These are phyloP conservation scores for Gisinianus flammeolus DNA, from an alignment of 2,888 invertebrate species.

Conservation along the genomic window DNA sequence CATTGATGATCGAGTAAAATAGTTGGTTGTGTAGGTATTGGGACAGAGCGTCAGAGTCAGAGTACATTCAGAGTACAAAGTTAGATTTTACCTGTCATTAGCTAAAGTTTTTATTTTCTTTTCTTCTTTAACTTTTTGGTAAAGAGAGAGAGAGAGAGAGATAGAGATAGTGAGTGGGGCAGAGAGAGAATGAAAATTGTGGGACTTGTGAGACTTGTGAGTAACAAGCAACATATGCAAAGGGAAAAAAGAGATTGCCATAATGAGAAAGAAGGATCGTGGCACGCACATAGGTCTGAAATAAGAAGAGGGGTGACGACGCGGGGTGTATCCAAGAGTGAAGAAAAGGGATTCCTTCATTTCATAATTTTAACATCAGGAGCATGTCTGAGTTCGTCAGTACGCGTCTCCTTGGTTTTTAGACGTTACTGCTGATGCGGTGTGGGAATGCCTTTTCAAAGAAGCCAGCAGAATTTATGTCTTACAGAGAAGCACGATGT, in stretches of 20 bases:
- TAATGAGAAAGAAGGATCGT: constrained; percentile 32
- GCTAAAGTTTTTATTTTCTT: constrained; percentile 5
- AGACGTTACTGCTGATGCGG: constrained; percentile 40
- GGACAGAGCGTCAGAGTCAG: constrained; percentile 10
- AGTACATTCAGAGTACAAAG: constrained; percentile 16
- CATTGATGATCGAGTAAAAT: constrained; percentile 18
- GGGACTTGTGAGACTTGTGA: background rate
- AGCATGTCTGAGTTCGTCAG: constrained; percentile 39
- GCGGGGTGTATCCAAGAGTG: constrained; percentile 41
- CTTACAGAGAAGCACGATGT: constrained; percentile 39
- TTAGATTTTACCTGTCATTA: constrained; percentile 27
- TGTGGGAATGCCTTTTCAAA: constrained; percentile 43
- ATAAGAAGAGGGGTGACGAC: constrained; percentile 42
- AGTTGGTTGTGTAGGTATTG: background rate
- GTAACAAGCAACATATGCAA: constrained; percentile 14
- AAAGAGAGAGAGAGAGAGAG: constrained; percentile 1
- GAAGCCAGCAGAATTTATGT: constrained; percentile 40
- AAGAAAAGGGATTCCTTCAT: constrained; percentile 43
- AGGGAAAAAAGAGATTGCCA: constrained; percentile 27
- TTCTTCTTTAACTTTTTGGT: background rate
- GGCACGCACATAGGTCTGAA: background rate
- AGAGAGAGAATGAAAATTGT: background rate
- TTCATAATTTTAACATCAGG: constrained; percentile 43
- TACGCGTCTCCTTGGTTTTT: constrained; percentile 34
- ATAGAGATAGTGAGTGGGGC: background rate